These are phyloP conservation scores for Apotomis turbidana DNA, from an alignment of 2,888 invertebrate species.

Conservation along the genomic window DNA sequence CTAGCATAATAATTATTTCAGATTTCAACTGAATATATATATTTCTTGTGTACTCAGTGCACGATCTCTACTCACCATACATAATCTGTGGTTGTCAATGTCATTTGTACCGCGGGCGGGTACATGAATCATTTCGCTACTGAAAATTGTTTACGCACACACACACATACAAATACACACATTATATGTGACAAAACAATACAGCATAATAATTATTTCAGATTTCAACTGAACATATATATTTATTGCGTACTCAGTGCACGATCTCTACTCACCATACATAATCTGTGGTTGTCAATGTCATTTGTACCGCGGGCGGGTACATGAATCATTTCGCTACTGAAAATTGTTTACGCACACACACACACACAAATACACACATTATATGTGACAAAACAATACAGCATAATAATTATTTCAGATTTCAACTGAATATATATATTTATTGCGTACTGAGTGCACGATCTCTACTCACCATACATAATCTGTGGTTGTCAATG, in stretches of 20 bases:
- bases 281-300: conserved; percentile 2
- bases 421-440: too few species aligned
- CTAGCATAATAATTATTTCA: too few species aligned
- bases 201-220: too few species aligned
- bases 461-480: not conserved
- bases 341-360: too few species aligned
- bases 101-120: conserved; percentile 23
- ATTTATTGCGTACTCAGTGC: not conserved
- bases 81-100: conserved; percentile 2
- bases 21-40: too few species aligned
- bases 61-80: not conserved
- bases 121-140: not conserved
- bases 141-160: conserved; percentile 32
- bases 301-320: conserved; percentile 25
- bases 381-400: too few species aligned
- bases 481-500: conserved; percentile 7
- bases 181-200: too few species aligned
- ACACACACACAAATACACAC: too few species aligned
- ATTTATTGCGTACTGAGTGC: not conserved
- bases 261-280: not conserved
- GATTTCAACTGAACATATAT: too few species aligned
- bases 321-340: too few species aligned
- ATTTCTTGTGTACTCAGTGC: not conserved
- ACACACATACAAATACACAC: too few species aligned
- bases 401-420: too few species aligned